phyloP scores from a whole-genome alignment of 2,797 vertebrate species.

The Pterois miles region DNA sequence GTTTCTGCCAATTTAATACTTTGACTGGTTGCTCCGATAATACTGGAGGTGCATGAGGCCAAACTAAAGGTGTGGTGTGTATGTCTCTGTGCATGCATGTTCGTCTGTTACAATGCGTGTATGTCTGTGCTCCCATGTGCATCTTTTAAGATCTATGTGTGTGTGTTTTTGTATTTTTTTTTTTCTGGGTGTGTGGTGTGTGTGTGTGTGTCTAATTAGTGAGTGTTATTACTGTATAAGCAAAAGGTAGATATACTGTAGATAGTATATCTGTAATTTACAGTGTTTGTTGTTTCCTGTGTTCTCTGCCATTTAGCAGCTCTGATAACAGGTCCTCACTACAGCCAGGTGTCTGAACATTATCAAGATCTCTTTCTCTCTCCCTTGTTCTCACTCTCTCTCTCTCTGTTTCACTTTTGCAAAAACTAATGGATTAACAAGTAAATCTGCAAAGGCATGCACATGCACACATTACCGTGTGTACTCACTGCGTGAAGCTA shows the following conservation, averaged over 20 bases:
- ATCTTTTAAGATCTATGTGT: background rate
- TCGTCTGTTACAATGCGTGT: background rate
- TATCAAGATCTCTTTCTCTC: conserved; percentile 84
- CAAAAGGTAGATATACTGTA: conserved; percentile 15
- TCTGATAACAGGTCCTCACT: conserved; percentile 83
- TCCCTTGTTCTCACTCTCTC: background rate
- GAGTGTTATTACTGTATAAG: background rate
- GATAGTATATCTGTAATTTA: conserved; percentile 35
- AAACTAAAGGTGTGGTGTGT: conserved; percentile 58
- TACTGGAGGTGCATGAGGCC: conserved; percentile 64
- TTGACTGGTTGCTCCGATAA: conserved; percentile 71
- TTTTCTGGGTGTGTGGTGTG: background rate
- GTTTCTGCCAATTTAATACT: conserved; percentile 72
- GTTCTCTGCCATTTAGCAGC: conserved; percentile 49
- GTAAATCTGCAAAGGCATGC: background rate
- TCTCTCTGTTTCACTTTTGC: background rate
- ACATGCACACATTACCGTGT: background rate
- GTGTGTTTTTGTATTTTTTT: background rate
- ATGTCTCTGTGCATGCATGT: conserved; percentile 8
- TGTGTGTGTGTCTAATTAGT: conserved; percentile 12
- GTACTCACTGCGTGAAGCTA: background rate
- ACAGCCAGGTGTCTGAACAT: conserved; percentile 87
- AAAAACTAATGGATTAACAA: conserved; percentile 13
- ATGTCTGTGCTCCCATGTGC: background rate
- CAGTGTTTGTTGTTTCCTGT: conserved; percentile 33